A percentile compares a stretch with the other conserved stretches of the same genome.
phyloP scores from a whole-genome alignment of 1,140 invertebrate species.

The Tetranychus urticae region DNA sequence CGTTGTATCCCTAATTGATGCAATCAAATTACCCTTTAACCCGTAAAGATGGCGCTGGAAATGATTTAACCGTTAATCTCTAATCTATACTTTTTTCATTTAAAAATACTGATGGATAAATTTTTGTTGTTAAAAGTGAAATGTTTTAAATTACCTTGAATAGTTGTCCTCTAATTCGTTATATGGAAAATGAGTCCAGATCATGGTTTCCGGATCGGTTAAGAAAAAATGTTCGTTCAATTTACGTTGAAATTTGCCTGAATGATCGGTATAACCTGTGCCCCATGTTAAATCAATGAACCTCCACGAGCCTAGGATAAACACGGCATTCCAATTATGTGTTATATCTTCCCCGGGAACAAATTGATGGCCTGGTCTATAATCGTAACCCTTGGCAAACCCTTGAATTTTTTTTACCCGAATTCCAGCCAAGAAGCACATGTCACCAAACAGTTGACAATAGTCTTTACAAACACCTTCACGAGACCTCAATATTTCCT shows the following conservation, averaged over 20 bases:
- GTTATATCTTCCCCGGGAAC: slow-evolving; percentile 16
- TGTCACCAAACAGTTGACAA: slow-evolving; percentile 17
- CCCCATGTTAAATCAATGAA: slow-evolving; percentile 23
- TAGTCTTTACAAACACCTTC: slow-evolving; percentile 20
- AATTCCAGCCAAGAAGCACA: slow-evolving; percentile 16
- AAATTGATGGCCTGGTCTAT: slow-evolving; percentile 17
- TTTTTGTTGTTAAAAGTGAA: not conserved
- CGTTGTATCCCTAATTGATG: too few species aligned
- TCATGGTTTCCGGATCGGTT: slow-evolving; percentile 28
- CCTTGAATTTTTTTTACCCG: slow-evolving; percentile 19
- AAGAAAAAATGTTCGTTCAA: slow-evolving; percentile 24
- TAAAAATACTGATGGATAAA: too few species aligned
- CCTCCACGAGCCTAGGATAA: slow-evolving; percentile 3
- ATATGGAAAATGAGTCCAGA: slow-evolving; percentile 29
- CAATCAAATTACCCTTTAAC: too few species aligned
- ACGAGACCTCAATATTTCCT: slow-evolving; percentile 15
- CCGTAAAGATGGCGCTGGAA: too few species aligned
- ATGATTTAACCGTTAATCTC: too few species aligned
- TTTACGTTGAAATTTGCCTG: slow-evolving; percentile 16
- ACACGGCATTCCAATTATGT: slow-evolving; percentile 23
- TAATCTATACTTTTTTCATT: too few species aligned
- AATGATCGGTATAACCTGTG: slow-evolving; percentile 21
- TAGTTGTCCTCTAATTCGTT: slow-evolving; percentile 19
- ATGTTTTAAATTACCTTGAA: slow-evolving; percentile 13
- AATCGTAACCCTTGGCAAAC: slow-evolving; percentile 19